These are phyloP conservation scores for Camelus dromedarius DNA, from an alignment of 2,113 vertebrate species.

Conservation along the genomic window DNA sequence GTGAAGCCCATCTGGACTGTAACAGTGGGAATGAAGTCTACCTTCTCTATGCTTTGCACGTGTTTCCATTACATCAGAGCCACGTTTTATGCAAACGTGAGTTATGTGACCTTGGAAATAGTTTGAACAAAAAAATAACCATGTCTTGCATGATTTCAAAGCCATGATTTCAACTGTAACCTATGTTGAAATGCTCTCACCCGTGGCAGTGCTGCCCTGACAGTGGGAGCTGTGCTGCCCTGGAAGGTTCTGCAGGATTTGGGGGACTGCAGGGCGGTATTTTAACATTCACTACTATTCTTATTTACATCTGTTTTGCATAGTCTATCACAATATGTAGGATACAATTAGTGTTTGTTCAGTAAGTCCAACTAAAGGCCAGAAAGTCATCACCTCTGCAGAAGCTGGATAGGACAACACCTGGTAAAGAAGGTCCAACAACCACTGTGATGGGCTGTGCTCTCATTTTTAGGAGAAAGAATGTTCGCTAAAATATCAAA, in stretches of 20 bases:
- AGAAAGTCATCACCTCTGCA: background rate
- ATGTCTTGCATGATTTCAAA: background rate
- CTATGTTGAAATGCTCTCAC: background rate
- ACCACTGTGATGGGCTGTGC: background rate
- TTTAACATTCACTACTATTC: background rate
- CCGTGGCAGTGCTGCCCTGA: rapidly evolving
- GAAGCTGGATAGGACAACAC: background rate
- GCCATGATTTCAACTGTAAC: background rate
- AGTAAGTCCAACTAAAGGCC: background rate
- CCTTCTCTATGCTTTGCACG: background rate
- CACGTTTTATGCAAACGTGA: background rate
- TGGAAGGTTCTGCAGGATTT: background rate
- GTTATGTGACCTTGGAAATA: background rate
- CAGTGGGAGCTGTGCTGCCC: background rate
- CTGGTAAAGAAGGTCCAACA: background rate
- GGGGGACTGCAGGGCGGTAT: background rate
- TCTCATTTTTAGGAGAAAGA: background rate
- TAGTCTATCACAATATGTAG: background rate
- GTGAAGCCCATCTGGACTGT: background rate
- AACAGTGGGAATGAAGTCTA: background rate
- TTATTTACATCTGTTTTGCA: background rate
- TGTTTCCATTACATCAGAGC: background rate
- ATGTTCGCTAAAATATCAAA: background rate
- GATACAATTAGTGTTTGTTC: background rate
- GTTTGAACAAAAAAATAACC: background rate